phyloP scores from a whole-genome alignment of 2,888 invertebrate genomes.

The Ligdia adustata region DNA sequence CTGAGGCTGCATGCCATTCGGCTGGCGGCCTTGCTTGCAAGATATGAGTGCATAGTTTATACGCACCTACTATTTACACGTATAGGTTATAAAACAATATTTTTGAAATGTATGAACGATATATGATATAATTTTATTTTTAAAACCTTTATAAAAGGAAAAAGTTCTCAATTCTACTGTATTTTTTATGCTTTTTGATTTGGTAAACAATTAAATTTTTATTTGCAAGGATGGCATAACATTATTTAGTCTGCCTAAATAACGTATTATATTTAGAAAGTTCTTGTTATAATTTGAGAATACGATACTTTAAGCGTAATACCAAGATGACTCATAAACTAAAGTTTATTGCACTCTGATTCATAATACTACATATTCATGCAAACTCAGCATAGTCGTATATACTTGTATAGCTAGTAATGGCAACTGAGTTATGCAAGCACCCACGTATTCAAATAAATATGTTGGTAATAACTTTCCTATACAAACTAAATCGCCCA shows the following conservation, averaged over 20 bases:
- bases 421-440: constrained; percentile 69
- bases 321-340: constrained; percentile 53
- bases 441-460: constrained; percentile 79
- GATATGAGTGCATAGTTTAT: constrained; percentile 39
- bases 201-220: too few species aligned
- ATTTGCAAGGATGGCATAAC: too few species aligned
- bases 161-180: too few species aligned
- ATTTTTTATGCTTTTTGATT: too few species aligned
- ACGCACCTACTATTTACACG: too few species aligned
- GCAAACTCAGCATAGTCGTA: constrained; percentile 28
- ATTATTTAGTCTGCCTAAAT: too few species aligned
- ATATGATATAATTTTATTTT: too few species aligned
- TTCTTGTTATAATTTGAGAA: too few species aligned
- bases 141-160: too few species aligned
- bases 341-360: constrained; percentile 70
- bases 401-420: constrained; percentile 43
- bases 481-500: constrained; percentile 77
- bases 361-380: constrained; percentile 51
- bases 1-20: constrained; percentile 42
- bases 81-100: too few species aligned
- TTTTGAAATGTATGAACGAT: too few species aligned
- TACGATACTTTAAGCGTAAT: constrained; percentile 23
- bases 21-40: constrained; percentile 46
- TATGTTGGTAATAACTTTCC: constrained; percentile 77
- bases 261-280: too few species aligned